These are phyloP conservation scores for Lasioglossum villosulum DNA, from an alignment of 2,888 invertebrate genomes.

Conservation along the genomic window DNA sequence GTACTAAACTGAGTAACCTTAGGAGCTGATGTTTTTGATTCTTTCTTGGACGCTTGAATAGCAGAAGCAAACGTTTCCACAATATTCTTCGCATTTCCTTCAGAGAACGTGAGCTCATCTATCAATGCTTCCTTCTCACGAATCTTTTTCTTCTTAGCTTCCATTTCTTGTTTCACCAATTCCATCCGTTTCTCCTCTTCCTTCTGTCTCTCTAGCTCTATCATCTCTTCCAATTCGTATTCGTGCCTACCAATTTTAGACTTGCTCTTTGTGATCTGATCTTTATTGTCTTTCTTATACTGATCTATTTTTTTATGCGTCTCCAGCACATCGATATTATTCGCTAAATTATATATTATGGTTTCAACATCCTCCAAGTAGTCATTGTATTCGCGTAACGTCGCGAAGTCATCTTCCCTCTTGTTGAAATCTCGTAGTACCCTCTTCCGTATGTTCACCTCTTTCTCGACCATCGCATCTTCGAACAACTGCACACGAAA, in stretches of 20 bases:
- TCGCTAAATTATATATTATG: conserved; percentile 95
- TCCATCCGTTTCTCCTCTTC: conserved; percentile 91
- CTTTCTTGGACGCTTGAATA: conserved; percentile 89
- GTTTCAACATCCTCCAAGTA: conserved; percentile 98
- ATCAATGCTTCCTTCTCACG: conserved; percentile 96
- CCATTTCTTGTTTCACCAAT: conserved; percentile 86
- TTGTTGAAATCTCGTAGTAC: conserved; percentile 97
- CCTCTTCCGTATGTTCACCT: conserved; percentile 96
- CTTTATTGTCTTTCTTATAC: conserved; percentile 96
- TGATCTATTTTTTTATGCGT: conserved; percentile 96
- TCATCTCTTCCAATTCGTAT: conserved; percentile 93
- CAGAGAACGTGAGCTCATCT: conserved; percentile 97
- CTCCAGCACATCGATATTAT: conserved; percentile 94
- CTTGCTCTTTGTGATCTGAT: conserved; percentile 92
- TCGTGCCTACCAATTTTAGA: conserved; percentile 92
- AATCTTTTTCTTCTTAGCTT: conserved; percentile 93
- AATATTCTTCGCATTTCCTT: conserved; percentile 95
- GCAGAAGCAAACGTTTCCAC: conserved; percentile 92
- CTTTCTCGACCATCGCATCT: conserved; percentile 98
- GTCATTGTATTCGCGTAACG: conserved; percentile 95
- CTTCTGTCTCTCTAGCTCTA: conserved; percentile 92
- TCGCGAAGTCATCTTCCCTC: conserved; percentile 96
- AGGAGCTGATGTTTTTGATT: conserved; percentile 85
- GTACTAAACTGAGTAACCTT: conserved; percentile 92
- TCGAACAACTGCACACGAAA: conserved; percentile 98